Evolutionary conservation across 2,888 invertebrate species (phyloP), one percentile per base, ranked within the genome.

Genomic region (Eristalis intricaria): DNA sequence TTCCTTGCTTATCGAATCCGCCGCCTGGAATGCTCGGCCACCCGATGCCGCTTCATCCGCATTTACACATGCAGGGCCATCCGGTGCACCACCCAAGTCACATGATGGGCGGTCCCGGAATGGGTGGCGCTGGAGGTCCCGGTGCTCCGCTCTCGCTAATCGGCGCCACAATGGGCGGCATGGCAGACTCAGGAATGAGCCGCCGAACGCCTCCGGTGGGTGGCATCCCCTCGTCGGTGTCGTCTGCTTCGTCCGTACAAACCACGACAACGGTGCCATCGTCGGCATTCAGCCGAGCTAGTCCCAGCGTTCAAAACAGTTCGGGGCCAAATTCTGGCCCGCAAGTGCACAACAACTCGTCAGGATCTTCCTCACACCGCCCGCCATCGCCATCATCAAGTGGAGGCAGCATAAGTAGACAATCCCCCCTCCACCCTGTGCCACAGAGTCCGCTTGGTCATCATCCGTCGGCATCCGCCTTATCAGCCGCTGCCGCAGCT

Each of bases 381-480:
- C 92, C 93, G 1, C 90, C 91, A 26, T 93, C 93, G 8, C 93
- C 93, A 2, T 91, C 93, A 8, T 91, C 91, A 10, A 93, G 91
- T 80, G 91, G 90, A 32, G 90, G 92, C 78, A 92, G 91, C 80
- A 90, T 93, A 5, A 93, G 93, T 75, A 90, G 93, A 3, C 92
- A 92, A 84, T 93, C 93, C 89, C 93, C 93, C n/a, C 88, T 93
- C 84, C 93, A 93, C 90, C 93, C 93, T 23, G 93, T 93, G 85
- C 93, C 93, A 63, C 93, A 93, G 85, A 92, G 92, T 43, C 93
- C 93, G 32, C 90, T 92, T 11, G 92, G 93, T 80, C 93, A 93
- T 90, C 93, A 93, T 89, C 92, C 93, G 19, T 93, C 93, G 11
- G 92, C 93, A 2, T 92, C 93, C 11, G 93, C 93, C 10, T 77